phyloP scores from a whole-genome alignment of 2,797 vertebrate species.

The Nyctalus aviator region DNA sequence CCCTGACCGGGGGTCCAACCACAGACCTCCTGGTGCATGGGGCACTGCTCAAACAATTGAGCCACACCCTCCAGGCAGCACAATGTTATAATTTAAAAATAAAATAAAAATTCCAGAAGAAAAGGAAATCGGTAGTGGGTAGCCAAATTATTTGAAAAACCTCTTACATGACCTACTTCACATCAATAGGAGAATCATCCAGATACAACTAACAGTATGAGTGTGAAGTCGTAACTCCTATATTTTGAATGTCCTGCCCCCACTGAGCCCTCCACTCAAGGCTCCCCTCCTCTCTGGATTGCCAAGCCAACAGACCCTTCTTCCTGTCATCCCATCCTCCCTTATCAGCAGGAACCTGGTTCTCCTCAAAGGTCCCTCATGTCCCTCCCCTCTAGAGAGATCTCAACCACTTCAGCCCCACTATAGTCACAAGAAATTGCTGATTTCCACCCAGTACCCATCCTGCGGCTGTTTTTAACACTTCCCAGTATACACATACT shows the following conservation, averaged over 20 bases:
- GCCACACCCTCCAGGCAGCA: no score
- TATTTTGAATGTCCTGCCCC: background rate
- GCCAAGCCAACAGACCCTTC: background rate
- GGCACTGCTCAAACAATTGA: no score
- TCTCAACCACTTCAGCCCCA: background rate
- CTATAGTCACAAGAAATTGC: background rate
- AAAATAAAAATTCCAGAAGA: background rate
- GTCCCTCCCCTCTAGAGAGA: background rate
- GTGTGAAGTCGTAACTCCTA: background rate
- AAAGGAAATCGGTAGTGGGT: background rate
- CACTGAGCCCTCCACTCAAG: background rate
- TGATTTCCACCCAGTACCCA: background rate
- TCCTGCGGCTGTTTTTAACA: background rate
- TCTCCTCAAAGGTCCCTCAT: background rate
- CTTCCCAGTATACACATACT: background rate
- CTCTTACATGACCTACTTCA: background rate
- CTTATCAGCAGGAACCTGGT: background rate
- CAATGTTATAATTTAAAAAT: background rate
- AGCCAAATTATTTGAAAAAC: background rate
- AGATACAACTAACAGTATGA: background rate
- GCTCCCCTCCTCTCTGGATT: background rate
- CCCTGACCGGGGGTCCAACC: no score
- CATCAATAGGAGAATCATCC: conserved; percentile 29
- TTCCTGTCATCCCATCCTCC: background rate
- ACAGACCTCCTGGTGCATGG: no score